Evolutionary conservation across 2,113 vertebrate species (phyloP).

Genomic region (Andinoacara biseriatus): DNA sequence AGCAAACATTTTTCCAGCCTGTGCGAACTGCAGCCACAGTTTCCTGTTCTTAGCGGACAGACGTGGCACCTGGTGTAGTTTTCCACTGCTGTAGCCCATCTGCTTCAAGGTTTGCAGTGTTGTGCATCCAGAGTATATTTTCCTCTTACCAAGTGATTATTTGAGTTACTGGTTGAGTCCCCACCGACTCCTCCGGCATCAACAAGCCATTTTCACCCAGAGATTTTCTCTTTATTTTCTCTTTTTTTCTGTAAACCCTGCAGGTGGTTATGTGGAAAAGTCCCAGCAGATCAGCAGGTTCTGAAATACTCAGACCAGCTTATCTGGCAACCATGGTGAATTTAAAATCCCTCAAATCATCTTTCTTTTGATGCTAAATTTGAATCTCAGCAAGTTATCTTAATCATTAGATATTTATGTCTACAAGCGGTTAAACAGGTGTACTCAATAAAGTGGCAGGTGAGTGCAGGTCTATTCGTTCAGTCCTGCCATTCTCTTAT

Average conservation of each 20-base stretch:
- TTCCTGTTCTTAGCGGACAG: neutral
- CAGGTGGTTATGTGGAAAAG: too few relatives aligned
- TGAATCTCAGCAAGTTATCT: neutral
- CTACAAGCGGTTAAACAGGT: neutral
- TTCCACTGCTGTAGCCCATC: fast-evolving
- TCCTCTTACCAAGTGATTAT: neutral
- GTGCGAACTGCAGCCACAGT: neutral
- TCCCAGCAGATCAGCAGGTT: neutral
- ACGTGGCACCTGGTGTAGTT: neutral
- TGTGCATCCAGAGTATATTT: neutral
- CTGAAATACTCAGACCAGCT: neutral
- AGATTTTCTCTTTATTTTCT: neutral
- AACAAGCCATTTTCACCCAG: neutral
- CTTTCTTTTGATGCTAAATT: neutral
- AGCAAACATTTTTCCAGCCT: neutral
- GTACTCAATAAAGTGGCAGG: neutral
- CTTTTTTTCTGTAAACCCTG: too few relatives aligned
- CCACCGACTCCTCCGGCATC: neutral
- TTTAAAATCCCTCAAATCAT: neutral
- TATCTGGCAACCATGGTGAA: neutral
- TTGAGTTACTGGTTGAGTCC: neutral
- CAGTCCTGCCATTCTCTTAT: conserved; percentile 70
- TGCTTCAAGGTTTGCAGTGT: neutral
- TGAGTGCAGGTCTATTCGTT: neutral
- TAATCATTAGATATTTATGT: neutral